These are phyloP conservation scores for Rhyacophila evoluta DNA, from an alignment of 2,888 invertebrate species.

Conservation along the genomic window DNA sequence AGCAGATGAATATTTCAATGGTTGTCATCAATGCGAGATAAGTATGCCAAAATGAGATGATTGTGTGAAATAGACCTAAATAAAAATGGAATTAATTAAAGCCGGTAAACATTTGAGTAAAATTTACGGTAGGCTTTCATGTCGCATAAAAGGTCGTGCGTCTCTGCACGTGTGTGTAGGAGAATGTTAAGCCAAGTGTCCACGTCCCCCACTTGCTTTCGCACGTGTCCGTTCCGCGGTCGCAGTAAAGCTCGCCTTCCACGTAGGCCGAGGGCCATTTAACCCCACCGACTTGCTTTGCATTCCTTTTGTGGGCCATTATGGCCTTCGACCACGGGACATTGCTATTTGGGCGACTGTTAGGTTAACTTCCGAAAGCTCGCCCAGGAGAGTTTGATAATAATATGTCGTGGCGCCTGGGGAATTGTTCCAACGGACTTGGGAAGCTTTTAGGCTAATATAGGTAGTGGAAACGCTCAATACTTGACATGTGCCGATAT, in stretches of 20 bases:
- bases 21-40: no score
- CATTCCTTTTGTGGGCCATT: conserved; percentile 6
- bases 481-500: no score
- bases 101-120: neutral
- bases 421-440: no score
- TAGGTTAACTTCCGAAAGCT: conserved; percentile 8
- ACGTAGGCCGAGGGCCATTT: conserved; percentile 17
- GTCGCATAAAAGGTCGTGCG: conserved; percentile 9
- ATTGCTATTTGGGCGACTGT: neutral
- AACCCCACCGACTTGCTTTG: neutral
- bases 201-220: conserved; percentile 22
- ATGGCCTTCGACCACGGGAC: conserved; percentile 1
- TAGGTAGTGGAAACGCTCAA: neutral
- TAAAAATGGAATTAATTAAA: neutral
- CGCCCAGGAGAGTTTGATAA: neutral
- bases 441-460: neutral
- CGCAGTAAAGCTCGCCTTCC: neutral
- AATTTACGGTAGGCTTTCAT: neutral
- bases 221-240: conserved; percentile 17
- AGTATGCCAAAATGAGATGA: no score
- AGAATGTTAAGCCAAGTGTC: conserved; percentile 6
- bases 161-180: neutral
- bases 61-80: neutral
- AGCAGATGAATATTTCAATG: no score
- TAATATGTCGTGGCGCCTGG: neutral